Evolutionary conservation across 1,140 invertebrate genomes (phyloP).

Genomic region (Fopius arisanus): DNA sequence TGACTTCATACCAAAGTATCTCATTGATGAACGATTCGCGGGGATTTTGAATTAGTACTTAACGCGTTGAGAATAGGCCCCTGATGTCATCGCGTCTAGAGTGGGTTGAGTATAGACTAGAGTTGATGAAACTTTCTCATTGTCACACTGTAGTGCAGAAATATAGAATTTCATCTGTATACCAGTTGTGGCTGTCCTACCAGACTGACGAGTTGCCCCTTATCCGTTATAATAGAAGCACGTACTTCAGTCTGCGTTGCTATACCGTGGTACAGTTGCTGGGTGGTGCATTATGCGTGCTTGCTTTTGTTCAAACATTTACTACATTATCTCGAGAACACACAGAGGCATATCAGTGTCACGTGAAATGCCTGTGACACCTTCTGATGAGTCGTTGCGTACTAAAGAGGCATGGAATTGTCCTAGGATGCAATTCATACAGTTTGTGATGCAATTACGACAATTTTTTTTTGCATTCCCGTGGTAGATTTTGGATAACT

Average conservation of each 20-base stretch:
- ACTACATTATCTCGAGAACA: not conserved
- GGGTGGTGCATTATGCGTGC: not conserved
- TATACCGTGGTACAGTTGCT: not conserved
- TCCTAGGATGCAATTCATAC: not conserved
- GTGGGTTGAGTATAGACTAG: not conserved
- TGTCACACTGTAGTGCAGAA: not conserved
- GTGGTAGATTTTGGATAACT: too few relatives aligned
- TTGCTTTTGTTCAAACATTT: not conserved
- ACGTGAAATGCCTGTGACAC: not conserved
- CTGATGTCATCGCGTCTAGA: not conserved
- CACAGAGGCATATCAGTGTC: conserved; percentile 2
- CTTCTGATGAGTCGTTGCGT: not conserved
- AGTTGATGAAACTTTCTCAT: not conserved
- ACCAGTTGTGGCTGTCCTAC: not conserved
- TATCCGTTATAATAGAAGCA: not conserved
- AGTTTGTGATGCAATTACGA: not conserved
- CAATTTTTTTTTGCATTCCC: too few relatives aligned
- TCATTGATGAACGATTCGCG: not conserved
- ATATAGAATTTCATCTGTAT: not conserved
- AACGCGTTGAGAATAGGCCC: not conserved
- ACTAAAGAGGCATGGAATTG: not conserved
- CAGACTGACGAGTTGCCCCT: not conserved
- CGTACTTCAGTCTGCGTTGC: not conserved
- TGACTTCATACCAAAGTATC: not conserved
- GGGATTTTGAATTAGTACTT: not conserved